These are phyloP conservation scores for Perccottus glenii DNA, from an alignment of 2,113 vertebrate species.

Conservation along the genomic window DNA sequence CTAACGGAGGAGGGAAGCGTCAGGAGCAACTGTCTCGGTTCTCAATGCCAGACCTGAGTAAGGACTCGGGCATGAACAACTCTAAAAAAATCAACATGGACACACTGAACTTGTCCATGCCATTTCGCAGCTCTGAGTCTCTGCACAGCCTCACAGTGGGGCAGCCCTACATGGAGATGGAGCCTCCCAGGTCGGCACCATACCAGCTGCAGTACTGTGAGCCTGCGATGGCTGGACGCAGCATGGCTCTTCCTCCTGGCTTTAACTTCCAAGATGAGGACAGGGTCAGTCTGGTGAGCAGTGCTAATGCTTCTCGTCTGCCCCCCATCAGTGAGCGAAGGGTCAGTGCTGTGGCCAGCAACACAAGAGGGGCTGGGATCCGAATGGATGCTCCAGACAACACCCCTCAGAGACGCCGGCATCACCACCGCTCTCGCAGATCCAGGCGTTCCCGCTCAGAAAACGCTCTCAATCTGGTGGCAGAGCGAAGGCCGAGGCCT, in stretches of 20 bases:
- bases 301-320: slow-evolving; percentile 79
- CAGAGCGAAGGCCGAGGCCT: slow-evolving; percentile 83
- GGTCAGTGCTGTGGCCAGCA: slow-evolving; percentile 63
- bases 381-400: slow-evolving; percentile 76
- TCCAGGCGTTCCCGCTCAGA: slow-evolving; percentile 93
- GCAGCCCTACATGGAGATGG: slow-evolving; percentile 91
- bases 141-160: slow-evolving; percentile 87
- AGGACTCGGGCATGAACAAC: slow-evolving; percentile 97
- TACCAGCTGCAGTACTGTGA: slow-evolving; percentile 85
- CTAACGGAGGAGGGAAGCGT: slow-evolving; percentile 87
- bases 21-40: slow-evolving; percentile 96
- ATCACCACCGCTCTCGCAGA: slow-evolving; percentile 84
- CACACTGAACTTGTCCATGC: slow-evolving; percentile 90
- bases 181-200: slow-evolving; percentile 79
- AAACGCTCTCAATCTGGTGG: slow-evolving; percentile 92
- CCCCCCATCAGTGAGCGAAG: slow-evolving; percentile 90
- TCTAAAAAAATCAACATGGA: slow-evolving; percentile 95
- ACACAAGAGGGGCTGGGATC: slow-evolving; percentile 69
- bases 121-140: slow-evolving; percentile 93
- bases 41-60: slow-evolving; percentile 98
- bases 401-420: slow-evolving; percentile 81
- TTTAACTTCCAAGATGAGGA: slow-evolving; percentile 90
- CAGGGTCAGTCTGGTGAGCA: slow-evolving; percentile 79
- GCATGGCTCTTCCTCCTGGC: slow-evolving; percentile 84
- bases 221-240: slow-evolving; percentile 72